Conservation (phyloP, 2,113 vertebrate species). For the Myrmophylax atrothorax region DNA sequence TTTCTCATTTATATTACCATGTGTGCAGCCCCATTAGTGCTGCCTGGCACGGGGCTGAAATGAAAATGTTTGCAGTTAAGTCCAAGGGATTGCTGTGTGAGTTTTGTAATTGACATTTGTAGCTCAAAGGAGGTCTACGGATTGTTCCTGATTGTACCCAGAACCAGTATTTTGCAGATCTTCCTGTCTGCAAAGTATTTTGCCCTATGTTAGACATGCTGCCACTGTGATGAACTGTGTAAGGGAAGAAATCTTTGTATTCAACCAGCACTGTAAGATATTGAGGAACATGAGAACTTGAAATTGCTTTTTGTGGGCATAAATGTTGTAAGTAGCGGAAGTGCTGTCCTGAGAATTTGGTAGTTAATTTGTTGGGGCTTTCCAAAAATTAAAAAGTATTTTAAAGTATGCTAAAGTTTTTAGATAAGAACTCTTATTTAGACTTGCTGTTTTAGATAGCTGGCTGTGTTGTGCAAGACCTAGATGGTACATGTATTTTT, state of each 20-base stretch:
- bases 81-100: neutral
- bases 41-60: neutral
- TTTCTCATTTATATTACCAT: neutral
- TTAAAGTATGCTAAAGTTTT: neutral
- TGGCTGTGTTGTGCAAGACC: neutral
- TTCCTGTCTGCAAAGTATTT: neutral
- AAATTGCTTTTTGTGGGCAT: neutral
- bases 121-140: neutral
- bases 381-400: neutral
- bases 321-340: neutral
- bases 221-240: neutral
- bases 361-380: neutral
- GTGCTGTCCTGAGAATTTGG: neutral
- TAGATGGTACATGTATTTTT: neutral
- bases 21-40: neutral
- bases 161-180: neutral
- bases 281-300: neutral
- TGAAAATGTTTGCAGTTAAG: neutral
- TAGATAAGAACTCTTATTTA: neutral
- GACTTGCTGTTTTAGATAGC: neutral
- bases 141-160: neutral
- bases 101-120: neutral
- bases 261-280: neutral
- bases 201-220: neutral
- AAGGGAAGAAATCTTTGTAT: neutral